A percentile compares a stretch with the other conserved stretches of the same genome.
These are phyloP conservation scores for Temnothorax nylanderi DNA, from an alignment of 1,140 invertebrate genomes.

Conservation along the genomic window DNA sequence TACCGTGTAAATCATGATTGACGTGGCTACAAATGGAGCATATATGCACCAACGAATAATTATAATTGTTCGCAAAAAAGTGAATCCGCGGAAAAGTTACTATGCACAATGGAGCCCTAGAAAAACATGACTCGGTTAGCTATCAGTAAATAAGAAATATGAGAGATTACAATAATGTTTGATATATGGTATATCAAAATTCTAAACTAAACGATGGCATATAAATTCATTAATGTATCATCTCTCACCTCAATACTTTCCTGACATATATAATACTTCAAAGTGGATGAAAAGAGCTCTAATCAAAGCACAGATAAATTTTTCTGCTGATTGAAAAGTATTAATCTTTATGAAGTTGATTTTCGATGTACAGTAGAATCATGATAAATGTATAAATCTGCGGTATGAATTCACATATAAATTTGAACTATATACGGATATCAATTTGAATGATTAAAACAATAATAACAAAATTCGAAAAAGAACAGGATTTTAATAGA, in stretches of 20 bases:
- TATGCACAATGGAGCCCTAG: background rate
- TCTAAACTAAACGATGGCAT: background rate
- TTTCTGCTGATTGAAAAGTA: conserved; percentile 43
- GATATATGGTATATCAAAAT: conserved; percentile 7
- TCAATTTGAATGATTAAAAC: conserved; percentile 22
- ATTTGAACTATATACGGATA: conserved; percentile 18
- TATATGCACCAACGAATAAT: background rate
- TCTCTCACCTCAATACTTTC: background rate
- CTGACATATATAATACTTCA: background rate
- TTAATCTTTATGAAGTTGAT: conserved; percentile 45
- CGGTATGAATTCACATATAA: background rate
- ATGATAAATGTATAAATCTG: conserved; percentile 1
- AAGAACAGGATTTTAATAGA: conserved; percentile 26
- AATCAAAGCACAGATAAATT: conserved; percentile 17
- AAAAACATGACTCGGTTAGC: conserved; percentile 15
- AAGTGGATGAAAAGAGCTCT: conserved; percentile 7
- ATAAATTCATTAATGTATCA: conserved; percentile 21
- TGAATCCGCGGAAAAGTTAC: background rate
- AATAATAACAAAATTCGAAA: conserved; percentile 8
- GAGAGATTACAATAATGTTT: conserved; percentile 11
- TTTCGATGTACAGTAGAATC: conserved; percentile 15
- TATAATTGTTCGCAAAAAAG: conserved; percentile 20
- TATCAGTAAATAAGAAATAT: background rate
- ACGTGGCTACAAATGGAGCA: conserved; percentile 22
- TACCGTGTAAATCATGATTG: conserved; percentile 38